Conservation (phyloP, 2,888 invertebrate species). For the Caenorhabditis sp. region DNA sequence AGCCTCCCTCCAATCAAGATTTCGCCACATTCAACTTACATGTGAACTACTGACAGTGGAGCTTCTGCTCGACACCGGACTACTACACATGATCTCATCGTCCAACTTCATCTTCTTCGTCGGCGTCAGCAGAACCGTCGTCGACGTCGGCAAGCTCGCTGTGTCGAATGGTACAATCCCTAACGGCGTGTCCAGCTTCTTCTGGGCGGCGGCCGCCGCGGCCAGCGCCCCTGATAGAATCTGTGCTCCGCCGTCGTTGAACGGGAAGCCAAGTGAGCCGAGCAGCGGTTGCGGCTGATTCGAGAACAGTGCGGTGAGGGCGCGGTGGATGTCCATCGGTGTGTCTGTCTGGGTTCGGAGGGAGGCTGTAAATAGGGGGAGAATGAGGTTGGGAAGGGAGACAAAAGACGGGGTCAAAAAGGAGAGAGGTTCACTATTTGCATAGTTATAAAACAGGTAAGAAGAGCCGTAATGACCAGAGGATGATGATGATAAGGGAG, state of each 20-base stretch:
- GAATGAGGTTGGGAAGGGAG: background rate
- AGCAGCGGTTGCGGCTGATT: constrained; percentile 27
- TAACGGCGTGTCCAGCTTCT: constrained; percentile 52
- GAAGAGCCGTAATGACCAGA: background rate
- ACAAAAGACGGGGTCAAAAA: background rate
- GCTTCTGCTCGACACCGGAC: constrained; percentile 64
- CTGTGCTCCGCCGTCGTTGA: constrained; percentile 1
- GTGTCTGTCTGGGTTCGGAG: constrained; percentile 10
- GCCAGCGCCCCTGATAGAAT: constrained; percentile 12
- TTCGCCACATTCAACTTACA: constrained; percentile 31
- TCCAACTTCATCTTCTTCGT: constrained; percentile 60
- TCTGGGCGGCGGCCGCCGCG: constrained; percentile 11
- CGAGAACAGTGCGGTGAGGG: constrained; percentile 49
- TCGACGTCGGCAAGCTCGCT: constrained; percentile 25
- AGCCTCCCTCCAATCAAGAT: too few species aligned
- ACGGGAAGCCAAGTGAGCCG: constrained; percentile 60
- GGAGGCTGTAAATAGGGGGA: constrained; percentile 25
- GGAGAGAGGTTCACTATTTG: constrained; percentile 22
- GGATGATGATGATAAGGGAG: background rate
- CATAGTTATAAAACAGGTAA: constrained; percentile 32
- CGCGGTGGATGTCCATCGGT: constrained; percentile 59
- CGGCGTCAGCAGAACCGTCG: constrained; percentile 41
- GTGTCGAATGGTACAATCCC: constrained; percentile 56
- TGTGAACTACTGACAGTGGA: constrained; percentile 64
- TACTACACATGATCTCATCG: constrained; percentile 35